These are phyloP conservation scores for Tetrao urogallus DNA, from an alignment of 2,113 vertebrate genomes.

Conservation along the genomic window DNA sequence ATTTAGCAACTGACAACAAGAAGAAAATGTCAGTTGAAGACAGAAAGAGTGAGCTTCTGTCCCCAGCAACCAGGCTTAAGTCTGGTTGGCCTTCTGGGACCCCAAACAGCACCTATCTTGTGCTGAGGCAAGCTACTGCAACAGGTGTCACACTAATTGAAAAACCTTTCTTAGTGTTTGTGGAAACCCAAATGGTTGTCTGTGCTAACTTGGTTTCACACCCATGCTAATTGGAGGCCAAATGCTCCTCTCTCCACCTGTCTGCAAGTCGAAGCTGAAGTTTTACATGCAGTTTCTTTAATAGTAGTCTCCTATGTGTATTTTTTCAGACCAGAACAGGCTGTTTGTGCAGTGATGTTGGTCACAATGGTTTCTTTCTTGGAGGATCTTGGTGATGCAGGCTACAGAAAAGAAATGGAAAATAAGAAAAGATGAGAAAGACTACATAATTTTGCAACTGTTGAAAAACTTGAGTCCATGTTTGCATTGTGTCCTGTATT, in stretches of 20 bases:
- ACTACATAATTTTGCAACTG: background rate
- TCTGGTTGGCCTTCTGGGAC: background rate
- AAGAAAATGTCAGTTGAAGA: background rate
- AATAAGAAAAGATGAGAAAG: background rate
- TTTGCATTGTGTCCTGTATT: background rate
- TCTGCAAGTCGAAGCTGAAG: background rate
- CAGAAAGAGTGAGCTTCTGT: background rate
- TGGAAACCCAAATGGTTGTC: background rate
- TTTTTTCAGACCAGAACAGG: background rate
- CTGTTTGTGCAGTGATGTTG: background rate
- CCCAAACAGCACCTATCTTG: background rate
- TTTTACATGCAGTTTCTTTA: background rate
- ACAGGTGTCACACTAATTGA: too few relatives aligned
- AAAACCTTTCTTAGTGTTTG: background rate
- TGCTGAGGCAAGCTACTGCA: background rate
- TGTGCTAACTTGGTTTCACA: background rate
- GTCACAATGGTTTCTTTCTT: background rate
- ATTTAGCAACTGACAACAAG: background rate
- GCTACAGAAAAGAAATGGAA: background rate
- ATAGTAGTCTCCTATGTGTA: background rate
- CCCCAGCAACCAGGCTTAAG: background rate
- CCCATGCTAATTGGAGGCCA: background rate
- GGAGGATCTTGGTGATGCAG: background rate
- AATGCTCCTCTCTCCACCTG: background rate
- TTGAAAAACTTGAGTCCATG: background rate